Percentiles rank a stretch among this genome's conserved stretches.
Conservation (phyloP, 2,113 vertebrate genomes). For the Urocolius indicus region DNA sequence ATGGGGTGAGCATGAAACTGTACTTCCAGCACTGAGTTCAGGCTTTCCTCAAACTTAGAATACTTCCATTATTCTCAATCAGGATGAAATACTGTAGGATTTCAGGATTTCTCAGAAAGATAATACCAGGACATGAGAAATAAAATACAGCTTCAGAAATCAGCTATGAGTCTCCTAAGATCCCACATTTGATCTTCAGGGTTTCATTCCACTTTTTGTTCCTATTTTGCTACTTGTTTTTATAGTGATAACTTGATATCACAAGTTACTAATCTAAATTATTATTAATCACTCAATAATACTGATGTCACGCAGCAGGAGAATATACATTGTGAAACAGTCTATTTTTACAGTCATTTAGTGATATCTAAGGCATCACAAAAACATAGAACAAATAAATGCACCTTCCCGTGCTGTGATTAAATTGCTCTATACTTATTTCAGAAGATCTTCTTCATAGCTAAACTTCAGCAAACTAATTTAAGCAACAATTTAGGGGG, state of each 20-base stretch:
- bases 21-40: neutral
- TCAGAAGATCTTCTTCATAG: neutral
- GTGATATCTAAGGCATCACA: neutral
- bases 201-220: neutral
- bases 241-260: neutral
- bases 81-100: neutral
- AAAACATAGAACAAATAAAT: neutral
- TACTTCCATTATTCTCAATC: neutral
- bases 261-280: no score
- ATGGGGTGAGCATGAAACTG: fast-evolving
- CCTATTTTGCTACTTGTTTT: neutral
- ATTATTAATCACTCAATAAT: no score
- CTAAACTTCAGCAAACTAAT: neutral
- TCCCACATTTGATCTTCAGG: neutral
- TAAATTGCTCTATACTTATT: neutral
- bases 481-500: neutral
- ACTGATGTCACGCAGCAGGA: neutral
- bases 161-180: neutral
- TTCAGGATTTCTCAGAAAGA: neutral
- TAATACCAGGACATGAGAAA: neutral
- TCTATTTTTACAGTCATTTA: neutral
- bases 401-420: neutral
- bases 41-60: neutral
- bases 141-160: neutral
- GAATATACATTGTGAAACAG: neutral